phyloP scores from a whole-genome alignment of 2,888 invertebrate genomes.

The Boloria selene region DNA sequence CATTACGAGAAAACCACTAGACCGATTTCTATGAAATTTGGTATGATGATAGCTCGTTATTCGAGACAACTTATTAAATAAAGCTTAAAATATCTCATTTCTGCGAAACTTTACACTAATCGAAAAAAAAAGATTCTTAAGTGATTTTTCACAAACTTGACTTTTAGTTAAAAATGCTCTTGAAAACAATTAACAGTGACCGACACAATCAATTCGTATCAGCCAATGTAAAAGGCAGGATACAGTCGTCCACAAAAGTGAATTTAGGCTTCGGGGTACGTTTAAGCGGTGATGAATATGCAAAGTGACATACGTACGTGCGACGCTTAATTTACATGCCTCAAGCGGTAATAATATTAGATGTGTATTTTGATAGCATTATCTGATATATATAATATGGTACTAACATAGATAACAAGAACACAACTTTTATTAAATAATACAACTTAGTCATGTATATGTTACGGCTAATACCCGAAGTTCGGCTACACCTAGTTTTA shows the following conservation, averaged over 20 bases:
- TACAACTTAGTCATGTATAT: no score
- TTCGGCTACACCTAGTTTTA: no score
- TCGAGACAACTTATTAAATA: no score
- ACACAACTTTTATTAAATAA: not conserved
- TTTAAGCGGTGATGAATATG: slow-evolving; percentile 59
- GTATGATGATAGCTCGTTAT: no score
- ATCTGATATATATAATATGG: slow-evolving; percentile 13
- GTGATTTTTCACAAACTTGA: no score
- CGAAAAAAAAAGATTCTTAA: no score
- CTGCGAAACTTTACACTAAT: no score
- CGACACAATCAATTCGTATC: slow-evolving; percentile 34
- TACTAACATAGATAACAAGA: not conserved
- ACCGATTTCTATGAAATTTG: no score
- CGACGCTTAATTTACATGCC: slow-evolving; percentile 30
- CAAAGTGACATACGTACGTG: slow-evolving; percentile 49
- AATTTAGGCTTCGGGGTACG: slow-evolving; percentile 47
- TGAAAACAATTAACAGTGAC: slow-evolving; percentile 19
- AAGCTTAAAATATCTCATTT: no score
- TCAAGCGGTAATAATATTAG: slow-evolving; percentile 30
- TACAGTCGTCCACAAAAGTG: slow-evolving; percentile 46
- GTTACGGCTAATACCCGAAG: no score
- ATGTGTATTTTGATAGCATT: slow-evolving; percentile 32
- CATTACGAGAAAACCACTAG: no score
- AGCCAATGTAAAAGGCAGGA: slow-evolving; percentile 33
- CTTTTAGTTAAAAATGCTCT: not conserved